These are phyloP conservation scores for Danionella dracula DNA, from an alignment of 2,797 vertebrate species.

Conservation along the genomic window DNA sequence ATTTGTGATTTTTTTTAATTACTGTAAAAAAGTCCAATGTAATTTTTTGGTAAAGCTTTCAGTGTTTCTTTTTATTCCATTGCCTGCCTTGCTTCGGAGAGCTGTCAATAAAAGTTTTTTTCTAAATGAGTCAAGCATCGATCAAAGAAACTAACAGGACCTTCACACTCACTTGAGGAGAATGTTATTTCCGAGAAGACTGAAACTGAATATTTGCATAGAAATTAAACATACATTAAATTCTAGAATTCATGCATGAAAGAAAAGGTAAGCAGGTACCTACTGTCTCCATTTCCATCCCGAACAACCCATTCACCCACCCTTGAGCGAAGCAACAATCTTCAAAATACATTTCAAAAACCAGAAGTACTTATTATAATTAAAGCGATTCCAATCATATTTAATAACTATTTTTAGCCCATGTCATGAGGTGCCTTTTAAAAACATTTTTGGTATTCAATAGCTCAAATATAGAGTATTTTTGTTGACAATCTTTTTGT, in stretches of 20 bases:
- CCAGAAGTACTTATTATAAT: not conserved
- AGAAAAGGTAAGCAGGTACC: slow-evolving; percentile 47
- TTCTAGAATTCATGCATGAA: slow-evolving; percentile 48
- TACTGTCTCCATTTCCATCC: not conserved
- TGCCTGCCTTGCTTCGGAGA: not conserved
- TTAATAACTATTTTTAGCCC: no score
- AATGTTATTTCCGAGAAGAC: no score
- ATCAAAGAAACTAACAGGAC: no score
- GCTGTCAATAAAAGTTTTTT: not conserved
- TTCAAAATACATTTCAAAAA: not conserved
- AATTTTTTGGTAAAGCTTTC: not conserved
- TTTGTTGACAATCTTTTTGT: not conserved
- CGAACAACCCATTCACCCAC: not conserved
- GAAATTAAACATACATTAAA: no score
- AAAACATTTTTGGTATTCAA: no score
- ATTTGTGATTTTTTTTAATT: no score
- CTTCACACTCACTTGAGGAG: no score
- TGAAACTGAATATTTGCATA: no score
- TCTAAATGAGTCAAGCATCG: not conserved
- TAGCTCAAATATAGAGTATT: no score
- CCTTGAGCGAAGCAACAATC: not conserved
- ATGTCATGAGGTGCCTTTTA: slow-evolving; percentile 39
- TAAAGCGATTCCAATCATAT: not conserved
- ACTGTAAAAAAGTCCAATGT: no score
- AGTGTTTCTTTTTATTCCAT: not conserved